Conservation (phyloP, 2,113 vertebrate genomes). For the Actenoides lindsayi region DNA sequence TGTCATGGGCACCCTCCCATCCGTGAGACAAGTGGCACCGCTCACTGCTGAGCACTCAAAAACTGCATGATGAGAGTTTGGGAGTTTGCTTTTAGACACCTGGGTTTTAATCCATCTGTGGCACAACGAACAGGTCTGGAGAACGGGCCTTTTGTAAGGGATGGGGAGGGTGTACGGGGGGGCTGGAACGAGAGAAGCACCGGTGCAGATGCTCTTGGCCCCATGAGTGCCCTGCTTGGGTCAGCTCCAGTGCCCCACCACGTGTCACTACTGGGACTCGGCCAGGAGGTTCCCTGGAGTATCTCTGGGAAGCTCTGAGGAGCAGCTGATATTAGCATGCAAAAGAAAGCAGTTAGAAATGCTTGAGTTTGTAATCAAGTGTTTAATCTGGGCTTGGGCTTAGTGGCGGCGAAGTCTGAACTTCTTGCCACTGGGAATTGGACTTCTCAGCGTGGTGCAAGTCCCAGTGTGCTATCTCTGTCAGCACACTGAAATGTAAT, state of each 20-base stretch:
- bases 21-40: accelerated
- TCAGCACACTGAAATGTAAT: neutral
- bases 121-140: neutral
- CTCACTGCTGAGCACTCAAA: neutral
- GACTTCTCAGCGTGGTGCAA: neutral
- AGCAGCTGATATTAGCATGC: neutral
- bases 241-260: neutral
- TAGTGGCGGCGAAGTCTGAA: neutral
- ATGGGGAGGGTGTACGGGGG: neutral
- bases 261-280: accelerated
- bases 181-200: neutral
- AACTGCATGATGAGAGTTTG: neutral
- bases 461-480: neutral
- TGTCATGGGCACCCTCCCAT: neutral
- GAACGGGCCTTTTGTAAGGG: neutral
- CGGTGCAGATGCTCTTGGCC: neutral
- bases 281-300: neutral
- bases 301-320: neutral
- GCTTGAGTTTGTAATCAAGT: neutral
- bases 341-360: neutral
- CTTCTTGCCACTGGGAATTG: neutral
- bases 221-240: neutral
- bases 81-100: neutral
- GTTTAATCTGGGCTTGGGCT: neutral
- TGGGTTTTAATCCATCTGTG: neutral